Evolutionary conservation across 2,113 vertebrate species (phyloP), one percentile per base, ranked within the genome.

Genomic region (Oryzias curvinotus): DNA sequence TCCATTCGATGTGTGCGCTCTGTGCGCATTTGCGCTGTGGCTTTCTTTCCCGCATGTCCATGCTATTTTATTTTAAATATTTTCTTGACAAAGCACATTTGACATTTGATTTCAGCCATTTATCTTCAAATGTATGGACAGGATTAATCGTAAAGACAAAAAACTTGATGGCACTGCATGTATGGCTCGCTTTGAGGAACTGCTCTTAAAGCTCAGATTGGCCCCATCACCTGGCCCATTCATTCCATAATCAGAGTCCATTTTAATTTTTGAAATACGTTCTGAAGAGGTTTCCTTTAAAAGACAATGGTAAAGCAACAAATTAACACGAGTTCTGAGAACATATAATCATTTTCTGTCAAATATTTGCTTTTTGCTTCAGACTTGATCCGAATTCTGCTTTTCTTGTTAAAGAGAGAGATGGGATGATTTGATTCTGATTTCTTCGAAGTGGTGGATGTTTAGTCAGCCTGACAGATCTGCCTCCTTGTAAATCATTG

Each of bases 401-500:
- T 78, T 84, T 71, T 68, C 42, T 66, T 76, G 45, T 71, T 54
- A 42, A 19, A 16, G 13, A 62, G n/a, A 48, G 68, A 42, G 30
- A 36, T 68, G 63, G 47, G 42, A 36, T 68, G 68, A 77, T 86
- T 62, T 71, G 62, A 75, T 75, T 81, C 54, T 50, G 75, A 84
- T 87, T 80, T 58, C 72, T 30, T 57, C 63, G 70, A 82, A 80
- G 80, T 75, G 41, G 57, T 81, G 61, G 70, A 87, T 84, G 78
- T 86, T 95, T 93, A 93, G 94, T 92, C 93, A 93, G 93, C 88
- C 92, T 96, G 95, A 96, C 94, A 94, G 93, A 92, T 94, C 86
- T 90, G 89, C 89, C 93, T 89, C 78, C 94, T 93, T 95, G 96
- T 99, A 98, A 99, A 99, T 98, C 96, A 98, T 93, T 91, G 90